These are phyloP conservation scores for Lathronympha strigana DNA, from an alignment of 2,888 invertebrate species.

Conservation along the genomic window DNA sequence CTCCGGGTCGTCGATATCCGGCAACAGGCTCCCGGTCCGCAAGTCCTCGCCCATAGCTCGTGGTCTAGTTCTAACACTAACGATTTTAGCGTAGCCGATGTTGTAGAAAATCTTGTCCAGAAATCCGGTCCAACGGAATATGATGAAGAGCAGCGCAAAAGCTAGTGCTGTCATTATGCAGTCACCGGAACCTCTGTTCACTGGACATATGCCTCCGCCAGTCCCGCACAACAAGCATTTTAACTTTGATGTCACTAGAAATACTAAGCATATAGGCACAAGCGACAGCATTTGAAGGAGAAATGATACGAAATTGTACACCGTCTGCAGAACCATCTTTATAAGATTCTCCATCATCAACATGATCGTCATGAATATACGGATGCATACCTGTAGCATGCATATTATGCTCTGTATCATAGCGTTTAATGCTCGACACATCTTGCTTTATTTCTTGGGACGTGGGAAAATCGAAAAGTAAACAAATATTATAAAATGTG, in stretches of 20 bases:
- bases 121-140: slow-evolving; percentile 28
- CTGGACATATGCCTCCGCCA: slow-evolving; percentile 68
- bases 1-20: not conserved
- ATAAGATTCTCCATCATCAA: slow-evolving; percentile 74
- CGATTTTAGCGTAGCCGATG: slow-evolving; percentile 27
- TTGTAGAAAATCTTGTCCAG: slow-evolving; percentile 31
- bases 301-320: slow-evolving; percentile 74
- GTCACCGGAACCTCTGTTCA: slow-evolving; percentile 59
- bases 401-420: slow-evolving; percentile 65
- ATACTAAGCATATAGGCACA: slow-evolving; percentile 70
- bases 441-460: slow-evolving; percentile 47
- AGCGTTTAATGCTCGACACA: slow-evolving; percentile 72
- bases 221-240: slow-evolving; percentile 69
- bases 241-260: slow-evolving; percentile 64
- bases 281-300: slow-evolving; percentile 69
- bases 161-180: slow-evolving; percentile 29
- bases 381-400: slow-evolving; percentile 69
- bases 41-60: not conserved
- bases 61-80: not conserved
- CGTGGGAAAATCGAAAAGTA: slow-evolving; percentile 46
- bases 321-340: slow-evolving; percentile 68
- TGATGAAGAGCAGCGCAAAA: slow-evolving; percentile 7
- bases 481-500: not conserved
- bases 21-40: not conserved
- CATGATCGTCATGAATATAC: slow-evolving; percentile 72